Conservation (phyloP, 2,797 vertebrate genomes). For the Tiaroga cobitis region DNA sequence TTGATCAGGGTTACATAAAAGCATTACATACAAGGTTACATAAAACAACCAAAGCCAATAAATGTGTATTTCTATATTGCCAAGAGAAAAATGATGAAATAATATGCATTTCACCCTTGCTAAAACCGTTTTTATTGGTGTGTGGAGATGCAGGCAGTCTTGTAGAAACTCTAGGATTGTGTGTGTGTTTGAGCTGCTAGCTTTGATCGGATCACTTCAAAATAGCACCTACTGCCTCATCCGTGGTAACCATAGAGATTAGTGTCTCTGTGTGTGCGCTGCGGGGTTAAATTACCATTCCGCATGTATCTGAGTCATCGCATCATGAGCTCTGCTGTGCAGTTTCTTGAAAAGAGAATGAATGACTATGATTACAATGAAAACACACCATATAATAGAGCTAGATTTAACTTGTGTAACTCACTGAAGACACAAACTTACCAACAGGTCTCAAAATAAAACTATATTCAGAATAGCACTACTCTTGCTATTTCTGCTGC, state of each 20-base stretch:
- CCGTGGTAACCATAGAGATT: conserved; percentile 62
- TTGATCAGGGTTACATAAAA: conserved; percentile 53
- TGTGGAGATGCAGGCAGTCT: conserved; percentile 6
- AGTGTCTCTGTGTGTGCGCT: conserved; percentile 55
- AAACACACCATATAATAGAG: conserved; percentile 46
- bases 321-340: conserved; percentile 67
- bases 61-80: not conserved
- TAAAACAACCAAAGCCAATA: conserved; percentile 42
- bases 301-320: conserved; percentile 60
- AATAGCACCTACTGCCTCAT: conserved; percentile 60
- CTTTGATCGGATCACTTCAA: conserved; percentile 58
- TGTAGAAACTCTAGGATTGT: conserved; percentile 25
- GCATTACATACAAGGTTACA: conserved; percentile 52
- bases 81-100: not conserved
- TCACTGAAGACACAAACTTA: not conserved
- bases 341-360: conserved; percentile 46
- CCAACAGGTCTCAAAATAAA: not conserved
- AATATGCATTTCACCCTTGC: not conserved
- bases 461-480: not conserved
- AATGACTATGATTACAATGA: conserved; percentile 22
- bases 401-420: conserved; percentile 1
- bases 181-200: conserved; percentile 48
- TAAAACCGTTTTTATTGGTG: not conserved
- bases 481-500: not conserved
- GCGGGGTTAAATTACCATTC: conserved; percentile 69